Conservation (phyloP, 2,797 vertebrate genomes). For the Melanotaenia pygmaea region DNA sequence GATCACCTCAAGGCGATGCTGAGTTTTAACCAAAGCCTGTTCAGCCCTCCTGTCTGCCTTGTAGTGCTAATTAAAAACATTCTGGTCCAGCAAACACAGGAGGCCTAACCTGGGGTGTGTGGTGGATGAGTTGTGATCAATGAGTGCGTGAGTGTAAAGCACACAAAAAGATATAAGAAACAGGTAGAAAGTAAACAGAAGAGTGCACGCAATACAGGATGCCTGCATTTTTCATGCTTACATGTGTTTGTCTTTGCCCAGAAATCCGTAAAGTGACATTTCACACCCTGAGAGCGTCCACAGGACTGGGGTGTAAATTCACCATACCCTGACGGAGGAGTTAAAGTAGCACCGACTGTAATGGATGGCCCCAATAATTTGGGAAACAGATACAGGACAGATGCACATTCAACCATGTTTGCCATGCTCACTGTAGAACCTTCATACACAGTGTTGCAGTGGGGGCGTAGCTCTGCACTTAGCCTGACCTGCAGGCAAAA, state of each 20-base stretch:
- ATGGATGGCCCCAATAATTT: constrained; percentile 52
- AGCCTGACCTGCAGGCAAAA: constrained; percentile 30
- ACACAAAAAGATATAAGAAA: constrained; percentile 9
- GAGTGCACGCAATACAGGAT: background rate
- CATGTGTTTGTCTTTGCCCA: background rate
- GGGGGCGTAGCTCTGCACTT: constrained; percentile 22
- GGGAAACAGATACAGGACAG: constrained; percentile 43
- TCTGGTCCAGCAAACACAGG: constrained; percentile 65
- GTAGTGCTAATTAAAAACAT: constrained; percentile 73
- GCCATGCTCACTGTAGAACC: constrained; percentile 41
- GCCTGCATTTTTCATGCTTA: background rate
- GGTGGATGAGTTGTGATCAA: constrained; percentile 36
- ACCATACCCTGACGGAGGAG: constrained; percentile 62
- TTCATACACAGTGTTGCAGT: constrained; percentile 56
- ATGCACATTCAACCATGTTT: constrained; percentile 28
- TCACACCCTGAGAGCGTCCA: constrained; percentile 12
- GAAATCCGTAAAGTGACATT: constrained; percentile 7
- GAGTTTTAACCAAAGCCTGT: constrained; percentile 55
- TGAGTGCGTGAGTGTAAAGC: constrained; percentile 23
- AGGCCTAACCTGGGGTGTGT: constrained; percentile 49
- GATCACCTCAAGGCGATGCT: constrained; percentile 41
- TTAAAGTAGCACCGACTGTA: constrained; percentile 34
- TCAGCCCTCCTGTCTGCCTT: constrained; percentile 47
- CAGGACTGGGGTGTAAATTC: constrained; percentile 20
- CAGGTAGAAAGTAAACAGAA: background rate